Percentiles rank a stretch among this genome's conserved stretches.
phyloP scores from a whole-genome alignment of 2,797 vertebrate species.

The Gallinago solitaria region DNA sequence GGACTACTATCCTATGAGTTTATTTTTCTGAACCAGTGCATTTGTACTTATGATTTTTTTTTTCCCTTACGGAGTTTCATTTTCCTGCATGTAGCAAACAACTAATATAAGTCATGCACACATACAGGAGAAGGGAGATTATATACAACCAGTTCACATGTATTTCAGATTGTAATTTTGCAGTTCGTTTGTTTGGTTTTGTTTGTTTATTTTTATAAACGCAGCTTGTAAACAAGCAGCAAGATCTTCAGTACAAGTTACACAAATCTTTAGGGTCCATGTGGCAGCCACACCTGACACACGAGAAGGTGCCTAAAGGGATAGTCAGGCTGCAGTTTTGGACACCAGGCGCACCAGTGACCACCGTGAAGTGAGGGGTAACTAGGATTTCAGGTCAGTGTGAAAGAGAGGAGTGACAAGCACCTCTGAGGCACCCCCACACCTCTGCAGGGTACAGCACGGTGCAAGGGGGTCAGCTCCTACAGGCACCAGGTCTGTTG shows the following conservation, averaged over 20 bases:
- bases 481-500: neutral
- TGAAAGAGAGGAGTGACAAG: neutral
- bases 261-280: neutral
- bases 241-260: neutral
- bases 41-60: neutral
- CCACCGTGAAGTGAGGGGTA: accelerated
- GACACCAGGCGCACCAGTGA: neutral
- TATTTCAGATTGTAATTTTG: neutral
- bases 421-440: neutral
- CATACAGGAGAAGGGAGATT: accelerated
- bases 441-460: neutral
- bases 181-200: too few species aligned
- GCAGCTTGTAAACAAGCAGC: neutral
- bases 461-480: neutral
- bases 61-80: neutral
- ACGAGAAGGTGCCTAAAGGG: neutral
- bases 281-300: neutral
- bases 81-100: neutral
- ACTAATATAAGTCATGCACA: neutral
- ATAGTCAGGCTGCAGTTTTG: neutral
- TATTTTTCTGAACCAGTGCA: neutral
- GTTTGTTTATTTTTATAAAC: neutral
- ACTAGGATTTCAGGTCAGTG: neutral
- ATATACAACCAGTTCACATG: neutral
- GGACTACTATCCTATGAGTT: neutral